Conservation (phyloP, 35 echinoderm and acorn worm genomes). For the Heliocidaris tuberculata region DNA sequence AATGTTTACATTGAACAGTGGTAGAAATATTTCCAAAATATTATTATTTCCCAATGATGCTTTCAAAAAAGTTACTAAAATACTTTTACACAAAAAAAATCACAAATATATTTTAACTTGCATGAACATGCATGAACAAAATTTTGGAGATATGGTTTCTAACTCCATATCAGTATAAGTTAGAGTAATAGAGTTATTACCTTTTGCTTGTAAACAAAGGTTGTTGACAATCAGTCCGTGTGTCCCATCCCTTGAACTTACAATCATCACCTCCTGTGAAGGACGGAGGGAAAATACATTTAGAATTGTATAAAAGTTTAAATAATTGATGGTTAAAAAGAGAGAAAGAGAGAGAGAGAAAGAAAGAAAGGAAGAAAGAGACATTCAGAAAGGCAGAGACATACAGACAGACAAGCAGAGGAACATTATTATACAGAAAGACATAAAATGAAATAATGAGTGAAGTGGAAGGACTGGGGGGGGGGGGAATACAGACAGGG, state of each 20-base stretch:
- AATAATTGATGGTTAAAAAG: too few species aligned
- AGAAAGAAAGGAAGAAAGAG: neutral
- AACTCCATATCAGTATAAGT: neutral
- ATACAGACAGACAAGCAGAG: too few species aligned
- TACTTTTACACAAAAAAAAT: too few species aligned
- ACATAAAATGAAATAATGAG: neutral
- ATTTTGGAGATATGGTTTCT: too few species aligned
- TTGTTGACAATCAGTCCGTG: constrained; percentile 59
- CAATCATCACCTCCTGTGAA: constrained; percentile 94
- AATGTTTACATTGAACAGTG: too few species aligned
- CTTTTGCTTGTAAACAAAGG: constrained; percentile 88
- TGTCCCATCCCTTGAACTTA: constrained; percentile 92
- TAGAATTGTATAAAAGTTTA: neutral
- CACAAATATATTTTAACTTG: too few species aligned
- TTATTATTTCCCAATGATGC: too few species aligned
- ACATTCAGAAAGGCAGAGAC: neutral
- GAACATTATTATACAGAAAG: neutral
- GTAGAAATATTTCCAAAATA: too few species aligned
- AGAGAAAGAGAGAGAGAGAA: too few species aligned
- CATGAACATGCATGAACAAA: too few species aligned
- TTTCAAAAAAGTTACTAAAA: too few species aligned
- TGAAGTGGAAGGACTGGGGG: neutral
- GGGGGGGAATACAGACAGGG: neutral
- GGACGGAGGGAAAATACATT: neutral
- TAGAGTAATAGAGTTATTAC: constrained; percentile 44